phyloP scores from a whole-genome alignment of 2,888 invertebrate species.

The Oscheius sp. region DNA sequence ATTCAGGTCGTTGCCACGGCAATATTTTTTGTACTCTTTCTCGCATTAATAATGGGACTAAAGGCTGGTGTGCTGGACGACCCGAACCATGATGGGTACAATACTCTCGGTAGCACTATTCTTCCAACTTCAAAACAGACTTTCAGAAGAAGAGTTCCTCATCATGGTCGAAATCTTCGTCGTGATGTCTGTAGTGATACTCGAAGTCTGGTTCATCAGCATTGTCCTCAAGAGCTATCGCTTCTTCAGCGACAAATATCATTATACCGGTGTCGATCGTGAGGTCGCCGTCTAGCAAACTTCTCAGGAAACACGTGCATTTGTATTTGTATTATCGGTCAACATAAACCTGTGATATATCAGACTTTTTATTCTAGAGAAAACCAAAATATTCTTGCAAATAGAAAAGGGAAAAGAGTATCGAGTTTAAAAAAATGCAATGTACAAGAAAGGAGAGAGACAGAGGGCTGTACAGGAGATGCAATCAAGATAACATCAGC shows the following conservation, averaged over 20 bases:
- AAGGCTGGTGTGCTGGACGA: constrained; percentile 60
- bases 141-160: constrained; percentile 57
- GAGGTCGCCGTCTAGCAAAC: constrained; percentile 51
- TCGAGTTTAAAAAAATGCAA: constrained; percentile 10
- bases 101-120: constrained; percentile 42
- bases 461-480: neutral
- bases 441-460: constrained; percentile 18
- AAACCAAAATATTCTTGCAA: constrained; percentile 1
- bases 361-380: constrained; percentile 12
- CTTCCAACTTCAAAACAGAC: neutral
- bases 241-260: constrained; percentile 58
- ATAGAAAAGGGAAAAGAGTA: constrained; percentile 16
- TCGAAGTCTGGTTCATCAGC: constrained; percentile 61
- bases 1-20: constrained; percentile 54
- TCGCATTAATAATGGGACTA: constrained; percentile 57
- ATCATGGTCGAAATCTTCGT: constrained; percentile 60
- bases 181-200: constrained; percentile 50
- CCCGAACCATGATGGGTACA: constrained; percentile 52
- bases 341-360: constrained; percentile 30
- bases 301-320: constrained; percentile 9
- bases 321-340: constrained; percentile 2
- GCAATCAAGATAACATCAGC: constrained; percentile 6
- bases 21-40: constrained; percentile 55
- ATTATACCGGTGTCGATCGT: constrained; percentile 58
- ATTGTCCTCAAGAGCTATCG: constrained; percentile 56